Conservation (phyloP, 2,113 vertebrate genomes). For the Chrysochloris asiatica region DNA sequence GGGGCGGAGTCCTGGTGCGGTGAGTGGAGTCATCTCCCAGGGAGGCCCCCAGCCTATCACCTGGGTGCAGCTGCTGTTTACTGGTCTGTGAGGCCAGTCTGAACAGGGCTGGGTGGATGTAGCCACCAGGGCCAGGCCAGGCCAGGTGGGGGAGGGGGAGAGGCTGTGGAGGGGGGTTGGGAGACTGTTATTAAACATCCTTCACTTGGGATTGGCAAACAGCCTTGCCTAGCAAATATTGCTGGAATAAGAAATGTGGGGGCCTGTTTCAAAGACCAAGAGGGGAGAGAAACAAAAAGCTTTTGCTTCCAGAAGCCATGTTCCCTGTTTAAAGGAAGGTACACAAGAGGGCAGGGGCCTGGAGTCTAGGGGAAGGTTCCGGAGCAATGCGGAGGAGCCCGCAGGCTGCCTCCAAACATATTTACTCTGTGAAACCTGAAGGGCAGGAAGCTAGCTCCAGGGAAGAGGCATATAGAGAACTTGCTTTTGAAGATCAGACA, state of each 20-base stretch:
- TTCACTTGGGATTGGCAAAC: slow-evolving; percentile 56
- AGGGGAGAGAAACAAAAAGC: neutral
- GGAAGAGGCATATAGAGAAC: neutral
- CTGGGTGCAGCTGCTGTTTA: slow-evolving; percentile 56
- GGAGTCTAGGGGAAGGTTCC: neutral
- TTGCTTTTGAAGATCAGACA: neutral
- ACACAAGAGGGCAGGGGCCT: neutral
- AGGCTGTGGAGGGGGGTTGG: slow-evolving; percentile 17
- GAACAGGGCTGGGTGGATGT: slow-evolving; percentile 48
- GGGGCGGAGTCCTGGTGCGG: neutral
- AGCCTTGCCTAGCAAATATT: slow-evolving; percentile 59
- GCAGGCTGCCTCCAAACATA: neutral
- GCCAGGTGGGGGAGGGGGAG: neutral
- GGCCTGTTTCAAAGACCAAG: slow-evolving; percentile 29
- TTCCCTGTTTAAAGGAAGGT: neutral
- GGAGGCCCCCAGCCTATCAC: slow-evolving; percentile 5
- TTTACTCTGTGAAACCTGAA: neutral
- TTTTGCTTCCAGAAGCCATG: neutral
- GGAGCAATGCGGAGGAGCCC: neutral
- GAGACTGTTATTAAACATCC: slow-evolving; percentile 50
- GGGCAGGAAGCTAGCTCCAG: neutral
- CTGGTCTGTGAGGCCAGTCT: slow-evolving; percentile 60
- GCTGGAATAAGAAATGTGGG: slow-evolving; percentile 57
- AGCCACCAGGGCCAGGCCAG: slow-evolving; percentile 27
- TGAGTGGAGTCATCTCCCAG: slow-evolving; percentile 49